Percentiles rank a stretch among this genome's conserved stretches.
Conservation (phyloP, 2,113 vertebrate species). For the Clarias macrocephalus region DNA sequence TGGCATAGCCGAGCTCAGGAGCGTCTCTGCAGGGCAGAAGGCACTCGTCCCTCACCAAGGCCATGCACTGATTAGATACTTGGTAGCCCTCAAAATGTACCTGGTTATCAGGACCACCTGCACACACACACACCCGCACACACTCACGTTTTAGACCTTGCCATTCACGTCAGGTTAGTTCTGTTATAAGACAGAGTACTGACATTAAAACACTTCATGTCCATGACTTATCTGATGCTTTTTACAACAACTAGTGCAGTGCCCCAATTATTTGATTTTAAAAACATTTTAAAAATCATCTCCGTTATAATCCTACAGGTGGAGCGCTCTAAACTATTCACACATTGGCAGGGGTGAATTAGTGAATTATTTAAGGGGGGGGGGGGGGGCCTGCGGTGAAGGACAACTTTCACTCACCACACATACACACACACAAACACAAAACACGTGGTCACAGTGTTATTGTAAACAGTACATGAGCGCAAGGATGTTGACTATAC, state of each 20-base stretch:
- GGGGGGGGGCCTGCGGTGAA: no score
- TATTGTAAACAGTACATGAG: no score
- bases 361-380: no score
- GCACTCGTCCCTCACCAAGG: constrained; percentile 92
- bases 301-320: no score
- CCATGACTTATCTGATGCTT: background rate
- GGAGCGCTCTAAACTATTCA: no score
- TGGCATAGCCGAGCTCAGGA: constrained; percentile 91
- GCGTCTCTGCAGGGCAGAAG: constrained; percentile 91
- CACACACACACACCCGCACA: constrained; percentile 15
- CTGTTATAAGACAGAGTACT: background rate
- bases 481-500: no score
- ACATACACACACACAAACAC: no score
- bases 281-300: no score
- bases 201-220: background rate
- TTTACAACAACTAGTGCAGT: background rate
- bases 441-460: no score
- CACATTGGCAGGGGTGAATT: no score
- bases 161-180: background rate
- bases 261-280: no score
- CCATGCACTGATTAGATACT: constrained; percentile 99
- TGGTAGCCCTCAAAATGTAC: constrained; percentile 99
- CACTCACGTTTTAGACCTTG: background rate
- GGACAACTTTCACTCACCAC: no score
- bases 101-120: constrained; percentile 98